Evolutionary conservation across 23 tunicate species (phyloP).

Genomic region (Trididemnum miniatum): DNA sequence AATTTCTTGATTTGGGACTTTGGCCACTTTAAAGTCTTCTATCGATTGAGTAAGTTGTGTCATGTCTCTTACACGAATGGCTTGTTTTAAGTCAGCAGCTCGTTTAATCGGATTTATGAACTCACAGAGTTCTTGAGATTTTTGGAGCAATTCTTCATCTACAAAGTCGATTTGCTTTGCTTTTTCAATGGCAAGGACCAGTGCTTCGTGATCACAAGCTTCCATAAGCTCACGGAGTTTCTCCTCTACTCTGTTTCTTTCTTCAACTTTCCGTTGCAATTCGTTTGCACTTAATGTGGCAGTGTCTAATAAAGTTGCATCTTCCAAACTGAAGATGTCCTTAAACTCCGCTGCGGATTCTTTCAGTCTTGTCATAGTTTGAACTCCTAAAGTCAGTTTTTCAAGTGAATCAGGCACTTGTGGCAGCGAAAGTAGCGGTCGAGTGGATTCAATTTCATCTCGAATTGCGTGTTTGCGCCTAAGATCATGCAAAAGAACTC

Average conservation of each 20-base stretch:
- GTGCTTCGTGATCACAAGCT: slow-evolving; percentile 37
- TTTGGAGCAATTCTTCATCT: slow-evolving; percentile 26
- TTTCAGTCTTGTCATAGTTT: slow-evolving; percentile 54
- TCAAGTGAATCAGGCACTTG: slow-evolving; percentile 41
- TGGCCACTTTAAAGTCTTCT: slow-evolving; percentile 57
- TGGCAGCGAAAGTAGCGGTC: slow-evolving; percentile 44
- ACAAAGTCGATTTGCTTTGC: slow-evolving; percentile 55
- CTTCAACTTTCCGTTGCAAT: slow-evolving; percentile 30
- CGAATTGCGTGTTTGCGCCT: slow-evolving; percentile 52
- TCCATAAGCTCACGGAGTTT: slow-evolving; percentile 29
- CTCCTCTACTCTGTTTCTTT: slow-evolving; percentile 37
- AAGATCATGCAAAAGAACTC: slow-evolving; percentile 48
- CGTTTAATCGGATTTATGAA: slow-evolving; percentile 66
- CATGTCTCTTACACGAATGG: slow-evolving; percentile 38
- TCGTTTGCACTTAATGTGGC: slow-evolving; percentile 31
- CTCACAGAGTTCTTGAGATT: slow-evolving; percentile 45
- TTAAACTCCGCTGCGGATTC: slow-evolving; percentile 41
- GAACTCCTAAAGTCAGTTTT: slow-evolving; percentile 38
- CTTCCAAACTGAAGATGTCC: slow-evolving; percentile 58
- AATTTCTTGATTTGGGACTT: slow-evolving; percentile 26
- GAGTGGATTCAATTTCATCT: slow-evolving; percentile 47
- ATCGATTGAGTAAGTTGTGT: slow-evolving; percentile 28
- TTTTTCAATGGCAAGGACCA: slow-evolving; percentile 24
- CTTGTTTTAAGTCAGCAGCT: slow-evolving; percentile 38
- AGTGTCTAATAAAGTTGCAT: slow-evolving; percentile 36